Evolutionary conservation across 2,797 vertebrate species (phyloP).

Genomic region (Tragelaphus oryx): DNA sequence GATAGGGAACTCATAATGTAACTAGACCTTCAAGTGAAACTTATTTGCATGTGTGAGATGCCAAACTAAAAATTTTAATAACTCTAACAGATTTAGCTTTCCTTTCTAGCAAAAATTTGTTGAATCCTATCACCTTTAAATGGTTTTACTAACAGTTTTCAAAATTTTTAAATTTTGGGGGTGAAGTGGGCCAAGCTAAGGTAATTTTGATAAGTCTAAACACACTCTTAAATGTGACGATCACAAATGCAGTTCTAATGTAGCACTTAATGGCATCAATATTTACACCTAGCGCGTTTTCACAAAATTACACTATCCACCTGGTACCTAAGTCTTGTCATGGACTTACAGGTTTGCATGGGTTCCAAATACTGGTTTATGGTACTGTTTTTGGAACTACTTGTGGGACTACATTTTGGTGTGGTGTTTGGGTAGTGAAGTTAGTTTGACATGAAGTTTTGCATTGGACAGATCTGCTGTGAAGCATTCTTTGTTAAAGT

Average conservation of each 20-base stretch:
- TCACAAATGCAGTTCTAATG: constrained; percentile 84
- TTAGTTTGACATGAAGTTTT: constrained; percentile 83
- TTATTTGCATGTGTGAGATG: constrained; percentile 86
- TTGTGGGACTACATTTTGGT: constrained; percentile 83
- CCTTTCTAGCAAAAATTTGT: constrained; percentile 80
- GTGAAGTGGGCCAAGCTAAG: constrained; percentile 84
- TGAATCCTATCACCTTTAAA: constrained; percentile 88
- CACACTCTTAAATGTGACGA: constrained; percentile 82
- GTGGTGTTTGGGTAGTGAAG: constrained; percentile 85
- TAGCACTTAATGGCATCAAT: constrained; percentile 84
- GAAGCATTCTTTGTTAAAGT: constrained; percentile 82
- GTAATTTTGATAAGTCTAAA: constrained; percentile 81
- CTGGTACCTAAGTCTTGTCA: constrained; percentile 82
- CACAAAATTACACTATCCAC: constrained; percentile 80
- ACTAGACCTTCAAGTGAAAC: constrained; percentile 75
- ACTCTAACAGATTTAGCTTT: constrained; percentile 83
- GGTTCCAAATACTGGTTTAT: constrained; percentile 85
- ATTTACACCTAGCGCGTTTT: constrained; percentile 83
- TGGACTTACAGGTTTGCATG: constrained; percentile 85
- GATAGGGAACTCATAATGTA: constrained; percentile 83
- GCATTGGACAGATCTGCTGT: constrained; percentile 85
- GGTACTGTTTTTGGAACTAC: constrained; percentile 83
- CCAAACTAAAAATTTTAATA: constrained; percentile 83
- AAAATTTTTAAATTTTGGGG: constrained; percentile 83
- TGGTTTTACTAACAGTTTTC: constrained; percentile 87